Conservation (phyloP, 92 coral and sea anemone species). For the Virgularia gustaviana region DNA sequence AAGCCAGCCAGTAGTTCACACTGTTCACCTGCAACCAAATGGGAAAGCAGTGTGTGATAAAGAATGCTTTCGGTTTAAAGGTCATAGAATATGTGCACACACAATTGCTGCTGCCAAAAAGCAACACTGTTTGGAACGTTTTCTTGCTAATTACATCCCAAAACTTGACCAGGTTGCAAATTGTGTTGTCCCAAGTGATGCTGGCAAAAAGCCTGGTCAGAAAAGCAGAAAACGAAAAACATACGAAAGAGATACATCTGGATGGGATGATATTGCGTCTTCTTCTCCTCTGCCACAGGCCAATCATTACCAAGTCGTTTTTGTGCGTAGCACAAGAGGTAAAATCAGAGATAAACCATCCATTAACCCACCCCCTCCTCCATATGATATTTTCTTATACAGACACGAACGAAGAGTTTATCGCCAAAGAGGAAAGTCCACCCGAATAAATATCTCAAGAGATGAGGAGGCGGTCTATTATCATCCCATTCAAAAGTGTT, state of each 20-base stretch:
- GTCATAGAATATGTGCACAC: conserved; percentile 33
- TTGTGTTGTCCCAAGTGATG: conserved; percentile 11
- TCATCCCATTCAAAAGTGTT: conserved; percentile 12
- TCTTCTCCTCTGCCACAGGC: not conserved
- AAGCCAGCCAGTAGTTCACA: conserved; percentile 6
- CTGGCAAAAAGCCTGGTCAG: conserved; percentile 13
- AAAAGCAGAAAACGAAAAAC: conserved; percentile 21
- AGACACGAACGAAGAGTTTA: too few species aligned
- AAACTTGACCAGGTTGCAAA: conserved; percentile 26
- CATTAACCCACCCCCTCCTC: too few species aligned
- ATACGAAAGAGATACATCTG: conserved; percentile 22
- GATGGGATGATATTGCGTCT: conserved; percentile 25
- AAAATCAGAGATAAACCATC: not conserved
- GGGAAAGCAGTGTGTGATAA: too few species aligned
- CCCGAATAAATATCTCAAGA: conserved; percentile 12
- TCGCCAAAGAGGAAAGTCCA: not conserved
- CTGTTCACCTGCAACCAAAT: conserved; percentile 32
- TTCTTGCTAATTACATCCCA: conserved; percentile 20
- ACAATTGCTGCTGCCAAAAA: too few species aligned
- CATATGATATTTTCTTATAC: too few species aligned
- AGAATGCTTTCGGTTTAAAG: conserved; percentile 25
- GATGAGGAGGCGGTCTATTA: conserved; percentile 23
- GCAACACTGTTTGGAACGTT: conserved; percentile 11
- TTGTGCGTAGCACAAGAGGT: conserved; percentile 2
- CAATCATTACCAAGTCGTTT: not conserved